phyloP scores from a whole-genome alignment of 2,113 vertebrate genomes.

The Mustela lutreola region DNA sequence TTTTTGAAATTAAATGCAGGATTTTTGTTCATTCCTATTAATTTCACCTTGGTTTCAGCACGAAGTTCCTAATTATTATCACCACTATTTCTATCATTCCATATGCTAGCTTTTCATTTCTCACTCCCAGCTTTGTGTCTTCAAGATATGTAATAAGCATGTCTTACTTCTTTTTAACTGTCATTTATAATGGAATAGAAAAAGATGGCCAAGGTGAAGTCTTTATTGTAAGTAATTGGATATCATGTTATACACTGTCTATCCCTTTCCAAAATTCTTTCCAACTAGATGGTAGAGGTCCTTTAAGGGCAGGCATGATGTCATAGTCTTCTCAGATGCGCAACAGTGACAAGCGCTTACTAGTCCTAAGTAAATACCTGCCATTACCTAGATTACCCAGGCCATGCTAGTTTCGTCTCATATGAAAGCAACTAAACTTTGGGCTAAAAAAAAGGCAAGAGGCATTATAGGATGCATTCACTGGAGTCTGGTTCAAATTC shows the following conservation, averaged over 20 bases:
- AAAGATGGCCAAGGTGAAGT: not conserved
- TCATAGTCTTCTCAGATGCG: not conserved
- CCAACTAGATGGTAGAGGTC: not conserved
- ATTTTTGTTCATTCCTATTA: slow-evolving; percentile 40
- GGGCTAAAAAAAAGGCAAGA: not conserved
- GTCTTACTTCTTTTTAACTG: not conserved
- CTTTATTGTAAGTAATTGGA: slow-evolving; percentile 14
- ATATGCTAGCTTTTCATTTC: not conserved
- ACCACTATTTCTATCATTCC: not conserved
- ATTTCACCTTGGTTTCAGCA: slow-evolving; percentile 33
- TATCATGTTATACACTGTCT: not conserved
- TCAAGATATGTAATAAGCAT: not conserved
- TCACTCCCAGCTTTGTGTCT: not conserved
- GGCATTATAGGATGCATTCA: not conserved
- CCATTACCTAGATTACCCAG: not conserved
- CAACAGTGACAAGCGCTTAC: not conserved
- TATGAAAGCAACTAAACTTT: not conserved
- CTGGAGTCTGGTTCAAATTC: not conserved
- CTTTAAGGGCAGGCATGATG: not conserved
- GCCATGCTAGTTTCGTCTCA: not conserved
- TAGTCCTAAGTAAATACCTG: not conserved
- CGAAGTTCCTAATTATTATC: not conserved
- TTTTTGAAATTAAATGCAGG: slow-evolving; percentile 53
- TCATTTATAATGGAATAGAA: not conserved
- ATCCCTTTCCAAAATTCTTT: slow-evolving; percentile 18